Conservation (phyloP, 53 echinoderm and acorn worm genomes). For the Apostichopus leukothele region DNA sequence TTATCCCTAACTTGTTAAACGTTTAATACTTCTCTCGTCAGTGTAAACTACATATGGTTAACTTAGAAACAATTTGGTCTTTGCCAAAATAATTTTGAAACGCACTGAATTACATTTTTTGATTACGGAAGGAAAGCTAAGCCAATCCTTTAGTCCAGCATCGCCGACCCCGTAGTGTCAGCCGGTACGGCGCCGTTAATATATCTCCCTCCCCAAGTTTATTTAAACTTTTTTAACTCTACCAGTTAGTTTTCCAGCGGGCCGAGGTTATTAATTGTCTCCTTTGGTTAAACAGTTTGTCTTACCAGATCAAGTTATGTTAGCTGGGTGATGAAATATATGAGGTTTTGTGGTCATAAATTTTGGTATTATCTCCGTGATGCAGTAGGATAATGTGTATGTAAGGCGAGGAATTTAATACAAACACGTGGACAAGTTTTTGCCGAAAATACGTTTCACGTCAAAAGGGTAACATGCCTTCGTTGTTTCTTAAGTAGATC, state of each 20-base stretch:
- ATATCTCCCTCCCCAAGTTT: slow-evolving; percentile 36
- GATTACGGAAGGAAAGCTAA: background rate
- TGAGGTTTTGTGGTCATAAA: slow-evolving; percentile 30
- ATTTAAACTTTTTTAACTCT: slow-evolving; percentile 39
- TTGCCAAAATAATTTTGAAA: background rate
- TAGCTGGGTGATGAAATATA: slow-evolving; percentile 45
- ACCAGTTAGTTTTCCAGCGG: slow-evolving; percentile 31
- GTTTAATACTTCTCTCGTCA: background rate
- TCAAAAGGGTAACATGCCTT: background rate
- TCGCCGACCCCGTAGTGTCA: slow-evolving; percentile 29
- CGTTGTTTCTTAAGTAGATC: background rate
- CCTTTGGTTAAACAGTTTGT: slow-evolving; percentile 47
- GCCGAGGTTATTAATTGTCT: slow-evolving; percentile 41
- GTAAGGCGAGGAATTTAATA: slow-evolving; percentile 38
- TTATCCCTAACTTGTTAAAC: background rate
- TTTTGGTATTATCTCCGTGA: slow-evolving; percentile 15
- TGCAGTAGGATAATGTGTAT: slow-evolving; percentile 7
- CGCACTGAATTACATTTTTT: slow-evolving; percentile 7
- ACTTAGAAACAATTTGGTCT: background rate
- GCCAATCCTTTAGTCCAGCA: slow-evolving; percentile 16
- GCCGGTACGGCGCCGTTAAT: slow-evolving; percentile 34
- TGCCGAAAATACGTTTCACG: slow-evolving; percentile 20
- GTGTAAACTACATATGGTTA: background rate
- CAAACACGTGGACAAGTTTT: slow-evolving; percentile 16
- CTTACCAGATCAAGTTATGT: slow-evolving; percentile 40